A percentile compares a stretch with the other conserved stretches of the same genome.
These are phyloP conservation scores for Watsonalla cultraria DNA, from an alignment of 2,888 invertebrate species.

Conservation along the genomic window DNA sequence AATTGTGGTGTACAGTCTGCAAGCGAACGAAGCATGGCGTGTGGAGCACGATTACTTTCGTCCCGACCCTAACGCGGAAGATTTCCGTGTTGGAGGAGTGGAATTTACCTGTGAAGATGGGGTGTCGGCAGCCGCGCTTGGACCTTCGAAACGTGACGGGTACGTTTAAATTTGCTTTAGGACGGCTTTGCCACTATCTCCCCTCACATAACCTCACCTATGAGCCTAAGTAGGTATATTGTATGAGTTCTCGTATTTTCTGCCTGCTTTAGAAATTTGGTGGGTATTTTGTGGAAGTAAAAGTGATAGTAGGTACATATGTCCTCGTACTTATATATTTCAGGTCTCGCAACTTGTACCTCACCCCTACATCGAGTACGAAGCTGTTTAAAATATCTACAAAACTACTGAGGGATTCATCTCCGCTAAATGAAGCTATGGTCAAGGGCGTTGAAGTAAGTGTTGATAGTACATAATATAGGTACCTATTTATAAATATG, in stretches of 20 bases:
- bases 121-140: conserved; percentile 84
- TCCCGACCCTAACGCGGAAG: conserved; percentile 85
- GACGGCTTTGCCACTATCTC: too few species aligned
- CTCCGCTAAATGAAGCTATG: conserved; percentile 75
- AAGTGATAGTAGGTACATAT: too few species aligned
- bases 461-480: conserved; percentile 5
- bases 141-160: conserved; percentile 66
- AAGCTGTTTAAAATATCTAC: conserved; percentile 87
- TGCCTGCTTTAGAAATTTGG: too few species aligned
- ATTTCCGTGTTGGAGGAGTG: conserved; percentile 84
- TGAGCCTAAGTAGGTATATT: too few species aligned
- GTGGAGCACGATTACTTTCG: conserved; percentile 87
- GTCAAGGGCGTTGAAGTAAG: conserved; percentile 81
- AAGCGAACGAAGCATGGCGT: conserved; percentile 84
- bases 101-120: conserved; percentile 91
- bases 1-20: conserved; percentile 84
- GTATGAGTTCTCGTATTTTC: too few species aligned
- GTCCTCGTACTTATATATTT: conserved; percentile 10
- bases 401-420: conserved; percentile 81
- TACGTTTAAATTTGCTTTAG: too few species aligned
- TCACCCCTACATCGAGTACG: conserved; percentile 87
- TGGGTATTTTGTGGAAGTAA: too few species aligned
- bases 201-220: too few species aligned
- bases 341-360: conserved; percentile 82
- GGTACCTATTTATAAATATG: too few species aligned